A percentile compares a stretch with the other conserved stretches of the same genome.
Evolutionary conservation across 2,888 invertebrate genomes (phyloP).

Genomic region (Antheraea yamamai): DNA sequence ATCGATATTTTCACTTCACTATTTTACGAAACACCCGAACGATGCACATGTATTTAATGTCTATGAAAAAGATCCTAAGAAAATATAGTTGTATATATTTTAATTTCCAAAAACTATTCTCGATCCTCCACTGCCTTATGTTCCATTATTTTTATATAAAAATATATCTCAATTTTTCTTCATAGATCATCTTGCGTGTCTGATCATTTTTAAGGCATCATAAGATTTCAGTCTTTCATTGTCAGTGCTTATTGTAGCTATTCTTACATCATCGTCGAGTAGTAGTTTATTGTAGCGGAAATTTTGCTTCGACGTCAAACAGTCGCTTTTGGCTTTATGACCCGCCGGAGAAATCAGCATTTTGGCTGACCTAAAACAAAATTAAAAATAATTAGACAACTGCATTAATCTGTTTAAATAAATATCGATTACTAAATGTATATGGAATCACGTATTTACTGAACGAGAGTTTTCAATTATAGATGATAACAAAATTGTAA

Average conservation of each 20-base stretch:
- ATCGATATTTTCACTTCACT: constrained; percentile 59
- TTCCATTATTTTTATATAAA: constrained; percentile 41
- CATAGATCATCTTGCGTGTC: constrained; percentile 64
- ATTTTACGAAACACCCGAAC: constrained; percentile 62
- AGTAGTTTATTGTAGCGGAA: constrained; percentile 23
- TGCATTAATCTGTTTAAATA: neutral
- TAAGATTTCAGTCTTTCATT: constrained; percentile 63
- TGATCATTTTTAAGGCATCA: constrained; percentile 68
- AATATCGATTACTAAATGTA: too few relatives aligned
- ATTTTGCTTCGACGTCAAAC: constrained; percentile 5
- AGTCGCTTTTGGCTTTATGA: constrained; percentile 33
- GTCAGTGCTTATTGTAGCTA: constrained; percentile 44
- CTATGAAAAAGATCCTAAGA: constrained; percentile 54
- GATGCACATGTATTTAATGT: constrained; percentile 35
- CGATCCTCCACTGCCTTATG: constrained; percentile 49
- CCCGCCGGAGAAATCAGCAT: constrained; percentile 60
- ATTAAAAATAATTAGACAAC: constrained; percentile 30
- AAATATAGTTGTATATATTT: constrained; percentile 47
- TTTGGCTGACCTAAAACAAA: constrained; percentile 67
- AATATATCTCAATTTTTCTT: constrained; percentile 44
- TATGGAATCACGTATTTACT: too few relatives aligned
- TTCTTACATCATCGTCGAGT: constrained; percentile 36
- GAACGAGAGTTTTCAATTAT: too few relatives aligned
- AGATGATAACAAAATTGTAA: too few relatives aligned
- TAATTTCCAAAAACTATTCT: constrained; percentile 48